phyloP scores from a whole-genome alignment of 2,113 vertebrate genomes.

The Megalops atlanticus region DNA sequence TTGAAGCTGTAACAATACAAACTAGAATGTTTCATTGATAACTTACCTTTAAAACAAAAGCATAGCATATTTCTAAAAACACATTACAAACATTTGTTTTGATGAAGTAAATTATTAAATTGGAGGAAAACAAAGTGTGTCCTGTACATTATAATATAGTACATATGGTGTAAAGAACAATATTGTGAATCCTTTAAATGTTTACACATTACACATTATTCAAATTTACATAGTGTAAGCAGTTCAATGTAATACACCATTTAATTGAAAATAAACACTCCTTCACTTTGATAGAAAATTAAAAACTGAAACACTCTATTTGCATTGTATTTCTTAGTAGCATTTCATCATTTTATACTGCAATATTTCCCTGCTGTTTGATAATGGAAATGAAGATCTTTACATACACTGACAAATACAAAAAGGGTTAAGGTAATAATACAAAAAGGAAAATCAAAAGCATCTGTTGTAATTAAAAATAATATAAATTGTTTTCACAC shows the following conservation, averaged over 20 bases:
- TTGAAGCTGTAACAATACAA: not conserved
- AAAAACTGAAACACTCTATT: not conserved
- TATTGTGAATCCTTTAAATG: not conserved
- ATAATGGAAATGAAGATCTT: not conserved
- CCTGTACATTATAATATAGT: not conserved
- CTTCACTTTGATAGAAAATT: not conserved
- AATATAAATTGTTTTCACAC: constrained; percentile 58
- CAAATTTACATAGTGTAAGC: not conserved
- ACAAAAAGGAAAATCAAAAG: constrained; percentile 57
- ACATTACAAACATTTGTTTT: not conserved
- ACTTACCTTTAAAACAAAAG: not conserved
- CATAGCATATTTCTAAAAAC: not conserved
- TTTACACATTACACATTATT: not conserved
- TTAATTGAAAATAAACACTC: not conserved
- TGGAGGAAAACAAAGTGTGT: not conserved
- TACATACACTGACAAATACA: constrained; percentile 46
- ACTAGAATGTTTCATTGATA: not conserved
- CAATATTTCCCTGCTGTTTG: not conserved
- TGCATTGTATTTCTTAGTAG: not conserved
- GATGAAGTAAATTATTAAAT: not conserved
- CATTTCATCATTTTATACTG: not conserved
- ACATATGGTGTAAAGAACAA: not conserved
- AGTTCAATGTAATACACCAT: not conserved
- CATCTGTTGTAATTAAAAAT: constrained; percentile 47
- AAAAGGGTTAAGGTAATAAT: constrained; percentile 69